These are phyloP conservation scores for Sebastes jordani DNA, from an alignment of 2,797 vertebrate genomes.

Conservation along the genomic window DNA sequence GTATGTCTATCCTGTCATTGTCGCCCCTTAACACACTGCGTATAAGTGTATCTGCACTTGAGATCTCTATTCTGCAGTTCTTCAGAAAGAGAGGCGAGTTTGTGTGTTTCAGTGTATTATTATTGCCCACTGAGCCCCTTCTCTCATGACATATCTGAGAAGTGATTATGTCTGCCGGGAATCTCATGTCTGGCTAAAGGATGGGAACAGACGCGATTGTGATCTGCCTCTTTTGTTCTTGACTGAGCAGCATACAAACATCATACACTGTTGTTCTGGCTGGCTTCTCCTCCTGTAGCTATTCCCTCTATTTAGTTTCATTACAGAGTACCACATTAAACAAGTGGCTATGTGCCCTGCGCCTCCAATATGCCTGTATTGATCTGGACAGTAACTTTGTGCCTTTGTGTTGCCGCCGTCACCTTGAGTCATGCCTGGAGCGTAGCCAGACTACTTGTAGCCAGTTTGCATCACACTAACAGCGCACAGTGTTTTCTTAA, in stretches of 20 bases:
- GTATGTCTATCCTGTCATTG: slow-evolving; percentile 18
- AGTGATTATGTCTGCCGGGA: slow-evolving; percentile 46
- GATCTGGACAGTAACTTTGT: slow-evolving; percentile 73
- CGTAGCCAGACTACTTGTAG: slow-evolving; percentile 77
- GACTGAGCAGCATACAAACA: slow-evolving; percentile 26
- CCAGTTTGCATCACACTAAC: slow-evolving; percentile 80
- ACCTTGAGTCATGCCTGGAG: slow-evolving; percentile 83
- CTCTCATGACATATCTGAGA: slow-evolving; percentile 35
- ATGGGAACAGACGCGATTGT: slow-evolving; percentile 40
- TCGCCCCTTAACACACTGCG: slow-evolving; percentile 2
- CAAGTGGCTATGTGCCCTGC: slow-evolving; percentile 49
- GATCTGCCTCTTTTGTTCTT: slow-evolving; percentile 56
- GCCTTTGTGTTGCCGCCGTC: slow-evolving; percentile 68
- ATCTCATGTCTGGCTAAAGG: slow-evolving; percentile 43
- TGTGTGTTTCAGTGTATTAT: slow-evolving; percentile 19
- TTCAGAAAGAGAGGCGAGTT: neutral
- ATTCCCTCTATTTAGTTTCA: slow-evolving; percentile 49
- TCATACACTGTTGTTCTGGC: neutral
- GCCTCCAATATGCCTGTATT: slow-evolving; percentile 63
- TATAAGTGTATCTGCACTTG: slow-evolving; percentile 29
- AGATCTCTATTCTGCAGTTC: slow-evolving; percentile 24
- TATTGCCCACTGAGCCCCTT: slow-evolving; percentile 30
- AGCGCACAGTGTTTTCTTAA: slow-evolving; percentile 77
- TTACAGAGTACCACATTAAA: slow-evolving; percentile 57
- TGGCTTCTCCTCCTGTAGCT: slow-evolving; percentile 24